phyloP scores from a whole-genome alignment of 2,797 vertebrate genomes.

The Triplophysa bombifrons region DNA sequence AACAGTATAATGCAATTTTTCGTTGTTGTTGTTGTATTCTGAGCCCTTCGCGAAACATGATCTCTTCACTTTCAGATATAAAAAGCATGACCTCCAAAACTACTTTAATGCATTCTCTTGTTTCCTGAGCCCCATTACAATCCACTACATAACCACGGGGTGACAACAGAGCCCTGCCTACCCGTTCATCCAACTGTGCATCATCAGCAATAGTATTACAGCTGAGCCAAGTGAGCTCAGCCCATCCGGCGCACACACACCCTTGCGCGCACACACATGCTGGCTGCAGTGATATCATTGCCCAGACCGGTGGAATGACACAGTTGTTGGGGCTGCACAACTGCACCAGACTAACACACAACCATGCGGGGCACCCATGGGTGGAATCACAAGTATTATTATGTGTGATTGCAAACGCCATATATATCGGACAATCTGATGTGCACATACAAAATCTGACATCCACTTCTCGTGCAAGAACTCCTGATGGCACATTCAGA shows the following conservation, averaged over 20 bases:
- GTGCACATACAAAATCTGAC: slow-evolving; percentile 1
- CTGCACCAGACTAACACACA: slow-evolving; percentile 30
- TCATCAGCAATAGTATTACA: slow-evolving; percentile 48
- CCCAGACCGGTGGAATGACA: slow-evolving; percentile 38
- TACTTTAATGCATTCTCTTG: slow-evolving; percentile 49
- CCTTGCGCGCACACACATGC: slow-evolving; percentile 14
- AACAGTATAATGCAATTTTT: slow-evolving; percentile 26
- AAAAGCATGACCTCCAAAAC: slow-evolving; percentile 56
- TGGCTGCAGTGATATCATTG: slow-evolving; percentile 46
- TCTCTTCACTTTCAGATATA: slow-evolving; percentile 51
- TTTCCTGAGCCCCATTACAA: slow-evolving; percentile 50
- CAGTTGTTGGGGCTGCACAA: slow-evolving; percentile 37
- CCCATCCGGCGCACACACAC: slow-evolving; percentile 14
- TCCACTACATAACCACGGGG: slow-evolving; percentile 53
- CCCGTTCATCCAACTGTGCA: slow-evolving; percentile 44
- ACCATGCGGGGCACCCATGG: slow-evolving; percentile 13
- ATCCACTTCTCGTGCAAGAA: background rate
- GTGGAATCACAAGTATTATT: slow-evolving; percentile 1
- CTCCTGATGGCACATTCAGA: slow-evolving; percentile 11
- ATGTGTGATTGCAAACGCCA: slow-evolving; percentile 11
- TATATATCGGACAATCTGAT: slow-evolving; percentile 9
- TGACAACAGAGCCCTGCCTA: slow-evolving; percentile 47
- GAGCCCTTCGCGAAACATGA: slow-evolving; percentile 38
- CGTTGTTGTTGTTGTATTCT: background rate
- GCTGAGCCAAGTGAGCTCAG: slow-evolving; percentile 40